Base-by-base conservation (phyloP, 1,140 invertebrate genomes). In the Dendrolimus punctatus region DNA sequence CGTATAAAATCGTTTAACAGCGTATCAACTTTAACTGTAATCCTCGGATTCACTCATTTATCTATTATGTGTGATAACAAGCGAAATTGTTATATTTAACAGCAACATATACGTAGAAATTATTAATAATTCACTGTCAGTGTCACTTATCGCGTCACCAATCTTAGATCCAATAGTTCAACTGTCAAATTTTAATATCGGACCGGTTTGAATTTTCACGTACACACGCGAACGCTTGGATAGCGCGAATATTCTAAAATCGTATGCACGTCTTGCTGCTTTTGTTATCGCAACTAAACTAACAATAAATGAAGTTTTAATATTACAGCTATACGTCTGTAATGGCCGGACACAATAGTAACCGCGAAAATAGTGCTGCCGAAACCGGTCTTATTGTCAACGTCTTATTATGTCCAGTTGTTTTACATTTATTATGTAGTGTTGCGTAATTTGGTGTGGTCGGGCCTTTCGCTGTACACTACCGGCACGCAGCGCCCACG, bases 221-320 rank as follows among this genome's bases (percentile, higher is more conserved):
- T 23, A 3, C 3, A 23, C 23, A 23, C 23, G 23, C 23, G 23
- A 23, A 23, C 23, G 23, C 23, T 23, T 3, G 9, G 46, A 53
- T 48, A 52, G 40, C 41, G 57, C 47, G 39, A 59, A 55, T 49
- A 58, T 52, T 52, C 62, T 47, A 73, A 69, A 62, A 47, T 59
- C 55, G 39, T 57, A 63, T 59, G 64, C 62, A 77, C 77, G 76
- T 78, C 72, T 58, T 67, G 44, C 57, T 46, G 62, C 56, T 57
- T 47, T 66, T 76, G 72, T 80, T 76, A 80, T 80, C 73, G 66
- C 63, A 52, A 47, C 63, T 62, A 73, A 62, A 81, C 78, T 81
- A 81, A 79, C 67, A 69, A 63, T 46, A 46, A 58, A 58, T 53
- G 51, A 55, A 60, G 55, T 55, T 66, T 73, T 71, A 62, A 71